Percentiles rank a stretch among this genome's conserved stretches.
Conservation (phyloP, 2,113 vertebrate genomes). For the Notechis scutatus region DNA sequence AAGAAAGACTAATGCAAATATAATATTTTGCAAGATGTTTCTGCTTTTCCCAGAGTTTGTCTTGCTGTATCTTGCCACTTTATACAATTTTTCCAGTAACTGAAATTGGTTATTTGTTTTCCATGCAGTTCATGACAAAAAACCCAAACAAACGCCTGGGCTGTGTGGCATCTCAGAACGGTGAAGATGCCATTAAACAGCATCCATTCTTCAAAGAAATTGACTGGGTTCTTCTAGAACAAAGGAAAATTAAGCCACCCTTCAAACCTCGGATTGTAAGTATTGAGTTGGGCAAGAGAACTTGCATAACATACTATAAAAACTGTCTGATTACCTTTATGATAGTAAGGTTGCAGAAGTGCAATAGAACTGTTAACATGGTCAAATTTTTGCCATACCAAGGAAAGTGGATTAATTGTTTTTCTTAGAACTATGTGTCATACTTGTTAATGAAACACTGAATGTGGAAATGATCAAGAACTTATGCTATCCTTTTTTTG, state of each 20-base stretch:
- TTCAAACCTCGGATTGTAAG: constrained; percentile 99
- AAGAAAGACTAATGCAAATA: not conserved
- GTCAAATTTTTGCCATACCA: fast-evolving
- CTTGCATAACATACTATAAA: not conserved
- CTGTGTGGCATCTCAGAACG: constrained; percentile 87
- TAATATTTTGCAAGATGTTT: not conserved
- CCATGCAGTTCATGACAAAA: constrained; percentile 94
- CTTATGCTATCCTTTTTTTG: not conserved
- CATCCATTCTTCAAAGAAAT: constrained; percentile 98
- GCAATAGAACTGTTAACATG: not conserved
- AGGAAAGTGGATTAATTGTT: constrained; percentile 21
- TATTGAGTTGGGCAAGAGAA: constrained; percentile 44
- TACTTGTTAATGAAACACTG: not conserved
- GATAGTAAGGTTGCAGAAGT: not conserved
- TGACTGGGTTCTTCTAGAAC: constrained; percentile 95
- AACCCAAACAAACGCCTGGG: constrained; percentile 93
- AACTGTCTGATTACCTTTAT: constrained; percentile 17
- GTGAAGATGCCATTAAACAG: constrained; percentile 93
- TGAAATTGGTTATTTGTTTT: constrained; percentile 2
- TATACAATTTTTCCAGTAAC: not conserved
- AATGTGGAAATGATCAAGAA: not conserved
- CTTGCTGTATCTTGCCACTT: not conserved
- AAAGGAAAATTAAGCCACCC: constrained; percentile 94
- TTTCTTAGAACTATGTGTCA: constrained; percentile 54
- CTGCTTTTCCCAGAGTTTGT: not conserved